phyloP scores from a whole-genome alignment of 2,797 vertebrate genomes.

The Neomorphus geoffroyi region DNA sequence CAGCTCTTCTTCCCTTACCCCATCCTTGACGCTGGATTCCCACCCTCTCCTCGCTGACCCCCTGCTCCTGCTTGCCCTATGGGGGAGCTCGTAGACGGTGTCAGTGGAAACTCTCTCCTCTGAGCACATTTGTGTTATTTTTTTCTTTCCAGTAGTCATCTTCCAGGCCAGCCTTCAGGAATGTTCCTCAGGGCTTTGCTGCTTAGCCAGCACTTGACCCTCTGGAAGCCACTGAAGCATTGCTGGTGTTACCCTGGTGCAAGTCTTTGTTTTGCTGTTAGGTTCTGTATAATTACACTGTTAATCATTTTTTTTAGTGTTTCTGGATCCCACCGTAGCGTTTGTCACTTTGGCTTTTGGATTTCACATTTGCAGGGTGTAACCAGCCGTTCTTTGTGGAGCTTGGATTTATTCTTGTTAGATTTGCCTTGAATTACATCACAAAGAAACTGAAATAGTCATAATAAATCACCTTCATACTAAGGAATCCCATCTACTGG shows the following conservation, averaged over 20 bases:
- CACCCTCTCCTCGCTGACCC: accelerated
- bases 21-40: background rate
- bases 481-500: background rate
- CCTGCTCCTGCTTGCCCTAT: background rate
- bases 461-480: background rate
- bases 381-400: background rate
- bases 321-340: background rate
- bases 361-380: background rate
- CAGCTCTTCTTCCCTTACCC: background rate
- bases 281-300: background rate
- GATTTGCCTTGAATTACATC: background rate
- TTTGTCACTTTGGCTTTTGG: background rate
- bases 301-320: background rate
- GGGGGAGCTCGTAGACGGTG: accelerated
- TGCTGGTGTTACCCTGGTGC: accelerated
- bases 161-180: background rate
- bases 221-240: background rate
- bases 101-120: background rate
- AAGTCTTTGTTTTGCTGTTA: background rate
- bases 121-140: no score
- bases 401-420: background rate
- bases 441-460: background rate
- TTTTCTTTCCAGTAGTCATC: background rate
- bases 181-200: background rate
- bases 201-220: background rate